These are phyloP conservation scores for Microcebus ravelobensis DNA, from an alignment of 2,113 vertebrate species.

Conservation along the genomic window DNA sequence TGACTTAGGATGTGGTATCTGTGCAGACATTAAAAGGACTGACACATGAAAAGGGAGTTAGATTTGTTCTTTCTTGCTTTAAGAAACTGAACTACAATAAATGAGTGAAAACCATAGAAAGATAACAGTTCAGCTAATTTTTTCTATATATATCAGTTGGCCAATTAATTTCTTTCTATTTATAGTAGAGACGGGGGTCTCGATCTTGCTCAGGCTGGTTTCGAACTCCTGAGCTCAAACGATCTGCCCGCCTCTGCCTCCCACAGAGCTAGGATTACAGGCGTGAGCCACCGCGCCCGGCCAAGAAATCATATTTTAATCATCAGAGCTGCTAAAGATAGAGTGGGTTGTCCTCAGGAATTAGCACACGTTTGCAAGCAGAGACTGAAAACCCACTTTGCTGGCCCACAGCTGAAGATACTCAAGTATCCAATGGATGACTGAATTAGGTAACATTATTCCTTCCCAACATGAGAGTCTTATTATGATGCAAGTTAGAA, in stretches of 20 bases:
- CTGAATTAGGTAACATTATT: not conserved
- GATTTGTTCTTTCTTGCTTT: conserved; percentile 1
- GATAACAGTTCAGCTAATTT: not conserved
- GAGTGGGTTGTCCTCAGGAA: not conserved
- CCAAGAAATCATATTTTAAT: not conserved
- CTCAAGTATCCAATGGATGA: not conserved
- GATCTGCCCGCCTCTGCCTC: too few relatives aligned
- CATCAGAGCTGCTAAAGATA: not conserved
- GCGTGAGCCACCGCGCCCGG: too few relatives aligned
- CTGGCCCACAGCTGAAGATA: not conserved
- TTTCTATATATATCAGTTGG: too few relatives aligned
- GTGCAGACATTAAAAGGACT: not conserved
- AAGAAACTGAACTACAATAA: not conserved
- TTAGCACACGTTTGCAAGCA: not conserved
- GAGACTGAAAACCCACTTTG: not conserved
- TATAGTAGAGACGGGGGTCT: too few relatives aligned
- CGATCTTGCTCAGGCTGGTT: too few relatives aligned
- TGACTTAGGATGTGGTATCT: not conserved
- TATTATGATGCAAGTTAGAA: not conserved
- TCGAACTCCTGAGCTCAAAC: too few relatives aligned
- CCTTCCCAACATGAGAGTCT: not conserved
- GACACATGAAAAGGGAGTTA: not conserved
- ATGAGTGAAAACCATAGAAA: not conserved
- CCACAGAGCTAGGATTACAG: too few relatives aligned
- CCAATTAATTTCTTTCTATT: too few relatives aligned